Evolutionary conservation across 1,140 invertebrate genomes (phyloP), one percentile per base, ranked within the genome.

Genomic region (Formica selysi): DNA sequence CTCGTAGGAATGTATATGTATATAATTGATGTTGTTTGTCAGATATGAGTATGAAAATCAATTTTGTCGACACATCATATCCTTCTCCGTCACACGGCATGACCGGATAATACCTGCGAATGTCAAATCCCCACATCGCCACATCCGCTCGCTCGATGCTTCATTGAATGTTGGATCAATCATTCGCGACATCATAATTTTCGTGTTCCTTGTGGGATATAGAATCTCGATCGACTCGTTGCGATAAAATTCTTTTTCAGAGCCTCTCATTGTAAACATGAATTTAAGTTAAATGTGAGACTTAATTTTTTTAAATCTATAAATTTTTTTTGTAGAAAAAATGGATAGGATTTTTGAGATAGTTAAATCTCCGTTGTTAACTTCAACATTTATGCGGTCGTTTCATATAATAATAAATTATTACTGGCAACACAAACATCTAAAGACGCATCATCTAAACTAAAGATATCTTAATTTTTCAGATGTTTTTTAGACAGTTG

Each of bases 41-140:
- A 44, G 38, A 83, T 32, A 73, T 73, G 68, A 73, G 38, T 73
- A 83, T 61, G 79, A 41, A 44, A 44, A 71, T 3, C 41, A 74
- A 74, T 83, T 61, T 29, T 51, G 32, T 44, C 79, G 76, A 68
- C 74, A 76, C 59, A 41, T 41, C 51, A 64, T 76, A 62, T 29
- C 38, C 41, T 51, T 29, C 26, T 67, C 19, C 68, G 26, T 73
- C 68, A 83, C 68, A 73, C n/a, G 29, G 41, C 85, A 86, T 61
- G 84, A 59, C 36, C 41, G 36, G 32, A 87, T 64, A 76, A 86
- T 32, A 70, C 87, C 80, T 87, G 86, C 80, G 68, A 83, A 83
- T 83, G 78, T 65, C 36, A 32, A 68, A 81, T 26, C 19, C n/a
- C 38, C 26, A 29, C 26, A 29, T 29, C 36, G 13, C 51, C 79